Evolutionary conservation across 2,888 invertebrate genomes (phyloP).

Genomic region (Sipha maydis): DNA sequence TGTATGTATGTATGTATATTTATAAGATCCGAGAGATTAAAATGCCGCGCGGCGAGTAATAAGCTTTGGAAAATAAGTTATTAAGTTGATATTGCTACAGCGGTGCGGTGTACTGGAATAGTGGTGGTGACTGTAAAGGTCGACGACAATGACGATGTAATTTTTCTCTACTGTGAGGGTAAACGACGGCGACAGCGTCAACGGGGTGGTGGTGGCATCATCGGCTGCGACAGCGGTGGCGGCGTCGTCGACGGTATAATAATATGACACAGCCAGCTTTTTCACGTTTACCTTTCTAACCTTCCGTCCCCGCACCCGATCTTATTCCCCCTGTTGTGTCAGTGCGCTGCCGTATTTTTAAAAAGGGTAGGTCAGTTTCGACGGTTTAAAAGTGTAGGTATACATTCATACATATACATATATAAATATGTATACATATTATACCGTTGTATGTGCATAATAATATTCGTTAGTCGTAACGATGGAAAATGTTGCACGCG

Average conservation of each 20-base stretch:
- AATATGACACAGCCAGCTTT: constrained; percentile 36
- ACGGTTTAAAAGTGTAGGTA: not conserved
- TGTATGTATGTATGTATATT: not conserved
- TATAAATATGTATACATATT: no score
- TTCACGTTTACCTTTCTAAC: constrained; percentile 21
- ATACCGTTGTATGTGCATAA: no score
- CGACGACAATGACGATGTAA: constrained; percentile 48
- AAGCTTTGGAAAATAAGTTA: constrained; percentile 44
- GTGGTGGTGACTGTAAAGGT: constrained; percentile 16
- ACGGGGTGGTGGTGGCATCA: no score
- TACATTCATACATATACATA: not conserved
- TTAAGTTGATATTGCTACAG: constrained; percentile 29
- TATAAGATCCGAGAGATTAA: constrained; percentile 27
- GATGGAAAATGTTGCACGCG: not conserved
- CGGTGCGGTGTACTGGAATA: not conserved
- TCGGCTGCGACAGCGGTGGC: not conserved
- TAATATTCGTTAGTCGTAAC: not conserved
- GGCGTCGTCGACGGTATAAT: not conserved
- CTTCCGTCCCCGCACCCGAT: not conserved
- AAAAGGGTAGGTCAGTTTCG: constrained; percentile 50
- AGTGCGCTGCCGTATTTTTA: constrained; percentile 25
- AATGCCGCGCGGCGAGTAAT: constrained; percentile 30
- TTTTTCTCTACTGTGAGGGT: constrained; percentile 24
- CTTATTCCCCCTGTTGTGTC: not conserved
- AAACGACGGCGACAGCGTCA: not conserved